A percentile compares a stretch with the other conserved stretches of the same genome.
phyloP scores from a whole-genome alignment of 1,140 invertebrate species.

The Zaprionus kolodkinae region DNA sequence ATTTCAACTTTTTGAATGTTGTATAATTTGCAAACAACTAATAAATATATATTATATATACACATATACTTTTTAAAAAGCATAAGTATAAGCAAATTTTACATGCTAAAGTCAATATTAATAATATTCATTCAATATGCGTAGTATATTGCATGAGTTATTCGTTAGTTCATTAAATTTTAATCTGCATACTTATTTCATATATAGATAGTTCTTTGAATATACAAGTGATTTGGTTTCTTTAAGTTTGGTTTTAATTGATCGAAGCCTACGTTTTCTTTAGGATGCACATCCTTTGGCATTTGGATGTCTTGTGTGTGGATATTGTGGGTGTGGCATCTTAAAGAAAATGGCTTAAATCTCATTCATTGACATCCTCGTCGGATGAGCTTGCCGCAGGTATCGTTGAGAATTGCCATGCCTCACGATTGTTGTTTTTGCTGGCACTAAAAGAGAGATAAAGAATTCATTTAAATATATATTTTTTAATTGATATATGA shows the following conservation, averaged over 20 bases:
- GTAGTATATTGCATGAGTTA: conserved; percentile 10
- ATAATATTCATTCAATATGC: conserved; percentile 31
- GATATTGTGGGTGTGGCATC: conserved; percentile 41
- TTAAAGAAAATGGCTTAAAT: conserved; percentile 84
- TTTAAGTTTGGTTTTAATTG: background rate
- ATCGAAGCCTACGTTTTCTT: conserved; percentile 72
- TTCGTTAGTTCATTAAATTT: background rate
- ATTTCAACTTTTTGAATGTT: background rate
- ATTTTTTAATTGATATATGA: background rate
- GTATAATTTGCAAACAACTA: background rate
- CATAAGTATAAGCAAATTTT: conserved; percentile 53
- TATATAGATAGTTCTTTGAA: background rate
- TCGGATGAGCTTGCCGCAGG: conserved; percentile 86
- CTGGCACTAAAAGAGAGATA: conserved; percentile 77
- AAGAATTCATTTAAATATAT: background rate
- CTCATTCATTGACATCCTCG: conserved; percentile 84
- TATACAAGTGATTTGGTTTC: background rate
- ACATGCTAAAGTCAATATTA: conserved; percentile 44
- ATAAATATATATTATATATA: conserved; percentile 36
- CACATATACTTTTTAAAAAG: conserved; percentile 61
- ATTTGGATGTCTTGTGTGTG: conserved; percentile 20
- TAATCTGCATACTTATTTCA: background rate
- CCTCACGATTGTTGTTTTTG: conserved; percentile 86
- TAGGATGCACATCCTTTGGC: conserved; percentile 60
- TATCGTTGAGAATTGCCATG: conserved; percentile 88